Evolutionary conservation across 2,888 invertebrate species (phyloP).

Genomic region (Automeris io): DNA sequence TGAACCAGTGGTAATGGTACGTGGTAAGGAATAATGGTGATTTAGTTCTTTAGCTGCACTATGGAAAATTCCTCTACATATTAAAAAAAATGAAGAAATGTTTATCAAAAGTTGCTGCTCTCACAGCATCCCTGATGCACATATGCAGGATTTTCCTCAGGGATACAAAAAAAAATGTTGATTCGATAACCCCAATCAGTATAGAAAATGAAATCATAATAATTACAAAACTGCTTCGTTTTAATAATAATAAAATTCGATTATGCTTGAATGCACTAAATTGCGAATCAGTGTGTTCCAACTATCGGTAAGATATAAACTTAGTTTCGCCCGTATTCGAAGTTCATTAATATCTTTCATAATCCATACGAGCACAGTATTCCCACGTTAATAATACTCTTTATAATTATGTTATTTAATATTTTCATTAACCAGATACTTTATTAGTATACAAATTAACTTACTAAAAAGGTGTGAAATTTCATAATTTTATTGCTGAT

Average conservation of each 20-base stretch:
- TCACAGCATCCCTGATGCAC: not conserved
- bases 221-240: not conserved
- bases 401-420: not conserved
- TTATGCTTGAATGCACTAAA: not conserved
- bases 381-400: not conserved
- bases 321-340: conserved; percentile 15
- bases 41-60: too few species aligned
- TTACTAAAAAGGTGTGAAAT: too few species aligned
- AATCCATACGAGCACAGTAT: not conserved
- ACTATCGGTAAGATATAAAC: conserved; percentile 9
- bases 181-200: too few species aligned
- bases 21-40: too few species aligned
- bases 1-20: too few species aligned
- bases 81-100: not conserved
- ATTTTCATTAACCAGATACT: not conserved
- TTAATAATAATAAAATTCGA: not conserved
- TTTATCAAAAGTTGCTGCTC: not conserved
- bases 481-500: not conserved
- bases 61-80: too few species aligned
- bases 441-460: not conserved
- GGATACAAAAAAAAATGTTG: too few species aligned
- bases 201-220: not conserved
- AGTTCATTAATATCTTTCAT: conserved; percentile 28
- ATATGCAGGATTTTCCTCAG: too few species aligned
- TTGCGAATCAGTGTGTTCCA: not conserved